Evolutionary conservation across 2,113 vertebrate species (phyloP), one percentile per base, ranked within the genome.

Genomic region (Strix aluco): DNA sequence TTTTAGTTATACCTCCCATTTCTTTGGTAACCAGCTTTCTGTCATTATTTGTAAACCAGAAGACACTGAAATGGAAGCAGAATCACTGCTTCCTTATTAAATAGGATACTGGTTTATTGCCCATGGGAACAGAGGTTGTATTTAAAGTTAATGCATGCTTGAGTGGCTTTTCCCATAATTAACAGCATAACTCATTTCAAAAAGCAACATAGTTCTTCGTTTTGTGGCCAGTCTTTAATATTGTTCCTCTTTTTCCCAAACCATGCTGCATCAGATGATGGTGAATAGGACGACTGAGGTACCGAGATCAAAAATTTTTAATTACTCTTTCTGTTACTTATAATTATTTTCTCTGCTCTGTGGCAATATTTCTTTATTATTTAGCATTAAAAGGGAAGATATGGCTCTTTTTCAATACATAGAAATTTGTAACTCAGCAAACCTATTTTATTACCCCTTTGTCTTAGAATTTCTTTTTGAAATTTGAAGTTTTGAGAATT

Each of bases 281-380:
- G 99, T 99, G 99, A 99, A 99, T 99, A 99, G 99, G 98, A 99
- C 99, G 95, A 99, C 99, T 62, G 99, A 99, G 99, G 99, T 99
- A 99, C 97, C 95, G 93, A 97, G 90, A 97, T 66, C 5, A 92
- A 97, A 63, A 26, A 75, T 95, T 97, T 97, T 97, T 97, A 91
- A 97, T 96, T 95, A 88, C 17, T 97, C 85, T 97, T 90, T 97
- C 91, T 97, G 29, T 92, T 87, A 61, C 66, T 86, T 91, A 27
- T 54, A 9, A 32, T 78, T 67, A 89, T 63, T 78, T 95, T 79
- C 82, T 91, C 51, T 94, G 21, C 62, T 93, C 57, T 92, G 38
- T 90, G 71, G 40, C 72, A 65, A 25, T 88, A 67, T 88, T 71
- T 70, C 58, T 57, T 52, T 58, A 52, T 78, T 65, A 32, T 65